A percentile compares a stretch with the other conserved stretches of the same genome.
These are phyloP conservation scores for Drosophila merina DNA, from an alignment of 2,888 invertebrate species.

Conservation along the genomic window DNA sequence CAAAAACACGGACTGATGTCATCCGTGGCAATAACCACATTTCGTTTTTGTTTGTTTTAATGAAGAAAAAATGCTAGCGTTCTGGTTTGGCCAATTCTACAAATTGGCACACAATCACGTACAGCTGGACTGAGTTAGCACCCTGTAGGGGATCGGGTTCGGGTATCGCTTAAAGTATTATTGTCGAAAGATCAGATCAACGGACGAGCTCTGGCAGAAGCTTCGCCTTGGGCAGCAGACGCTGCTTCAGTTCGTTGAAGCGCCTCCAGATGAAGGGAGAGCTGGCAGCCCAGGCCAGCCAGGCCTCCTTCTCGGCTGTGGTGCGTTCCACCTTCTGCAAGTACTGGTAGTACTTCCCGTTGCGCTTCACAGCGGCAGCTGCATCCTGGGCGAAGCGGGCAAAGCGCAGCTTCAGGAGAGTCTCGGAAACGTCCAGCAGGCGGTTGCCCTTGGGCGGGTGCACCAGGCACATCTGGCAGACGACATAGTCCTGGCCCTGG, in stretches of 20 bases:
- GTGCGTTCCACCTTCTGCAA: slow-evolving; percentile 74
- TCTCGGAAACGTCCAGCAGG: slow-evolving; percentile 81
- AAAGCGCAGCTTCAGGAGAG: slow-evolving; percentile 81
- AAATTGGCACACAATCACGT: slow-evolving; percentile 54
- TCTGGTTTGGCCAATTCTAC: slow-evolving; percentile 23
- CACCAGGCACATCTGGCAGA: slow-evolving; percentile 83
- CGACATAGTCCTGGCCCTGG: slow-evolving; percentile 81
- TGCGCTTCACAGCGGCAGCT: slow-evolving; percentile 65
- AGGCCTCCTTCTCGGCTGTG: slow-evolving; percentile 67
- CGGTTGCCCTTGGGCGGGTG: slow-evolving; percentile 80
- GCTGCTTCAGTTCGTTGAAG: slow-evolving; percentile 62
- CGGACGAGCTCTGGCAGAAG: slow-evolving; percentile 83
- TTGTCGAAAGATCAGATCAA: slow-evolving; percentile 37
- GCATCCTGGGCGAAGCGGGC: slow-evolving; percentile 74
- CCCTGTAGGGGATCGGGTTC: not conserved
- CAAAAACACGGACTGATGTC: slow-evolving; percentile 37
- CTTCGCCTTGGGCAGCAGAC: slow-evolving; percentile 76
- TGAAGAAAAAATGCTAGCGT: slow-evolving; percentile 29
- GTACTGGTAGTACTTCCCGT: slow-evolving; percentile 79
- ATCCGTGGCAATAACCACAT: slow-evolving; percentile 28
- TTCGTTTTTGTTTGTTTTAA: slow-evolving; percentile 44
- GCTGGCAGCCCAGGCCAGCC: slow-evolving; percentile 66
- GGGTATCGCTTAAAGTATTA: not conserved
- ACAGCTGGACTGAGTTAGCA: slow-evolving; percentile 21
- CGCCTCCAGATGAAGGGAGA: slow-evolving; percentile 76